phyloP scores from a whole-genome alignment of 92 coral and sea anemone species.

The Desmophyllum pertusum region DNA sequence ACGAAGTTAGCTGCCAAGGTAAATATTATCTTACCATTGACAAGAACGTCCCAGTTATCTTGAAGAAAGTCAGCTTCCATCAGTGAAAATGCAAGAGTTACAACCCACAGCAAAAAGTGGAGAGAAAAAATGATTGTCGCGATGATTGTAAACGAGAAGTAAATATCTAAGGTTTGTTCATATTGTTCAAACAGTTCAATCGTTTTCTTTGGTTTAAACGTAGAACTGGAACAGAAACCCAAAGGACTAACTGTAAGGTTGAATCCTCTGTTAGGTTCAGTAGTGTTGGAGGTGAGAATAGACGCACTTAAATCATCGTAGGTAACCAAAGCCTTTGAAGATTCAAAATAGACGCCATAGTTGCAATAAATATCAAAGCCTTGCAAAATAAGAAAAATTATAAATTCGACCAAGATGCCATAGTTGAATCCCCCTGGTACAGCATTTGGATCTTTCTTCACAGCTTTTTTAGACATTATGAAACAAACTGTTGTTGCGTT shows the following conservation, averaged over 20 bases:
- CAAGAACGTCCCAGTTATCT: slow-evolving; percentile 82
- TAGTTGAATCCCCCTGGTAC: slow-evolving; percentile 84
- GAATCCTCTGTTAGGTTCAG: slow-evolving; percentile 11
- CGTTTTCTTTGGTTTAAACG: slow-evolving; percentile 68
- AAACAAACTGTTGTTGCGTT: not conserved
- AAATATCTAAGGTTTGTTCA: slow-evolving; percentile 63
- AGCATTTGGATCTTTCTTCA: slow-evolving; percentile 58
- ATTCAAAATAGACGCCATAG: slow-evolving; percentile 72
- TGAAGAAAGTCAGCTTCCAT: slow-evolving; percentile 81
- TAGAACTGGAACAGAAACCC: slow-evolving; percentile 71
- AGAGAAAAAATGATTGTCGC: slow-evolving; percentile 78
- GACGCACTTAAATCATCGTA: slow-evolving; percentile 55
- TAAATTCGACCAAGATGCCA: slow-evolving; percentile 82
- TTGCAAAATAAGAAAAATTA: slow-evolving; percentile 83
- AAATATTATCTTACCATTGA: slow-evolving; percentile 75
- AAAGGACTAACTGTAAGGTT: slow-evolving; percentile 63
- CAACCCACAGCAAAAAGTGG: slow-evolving; percentile 85
- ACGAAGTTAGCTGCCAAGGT: slow-evolving; percentile 84
- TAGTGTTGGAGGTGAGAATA: slow-evolving; percentile 40
- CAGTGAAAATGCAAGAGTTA: slow-evolving; percentile 67
- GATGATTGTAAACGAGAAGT: slow-evolving; percentile 66
- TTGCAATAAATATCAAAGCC: slow-evolving; percentile 85
- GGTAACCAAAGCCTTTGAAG: slow-evolving; percentile 44
- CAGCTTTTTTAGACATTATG: slow-evolving; percentile 71
- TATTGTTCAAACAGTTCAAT: slow-evolving; percentile 55